A percentile compares a stretch with the other conserved stretches of the same genome.
Evolutionary conservation across 2,888 invertebrate species (phyloP).

Genomic region (Trichogramma dendrolimi): DNA sequence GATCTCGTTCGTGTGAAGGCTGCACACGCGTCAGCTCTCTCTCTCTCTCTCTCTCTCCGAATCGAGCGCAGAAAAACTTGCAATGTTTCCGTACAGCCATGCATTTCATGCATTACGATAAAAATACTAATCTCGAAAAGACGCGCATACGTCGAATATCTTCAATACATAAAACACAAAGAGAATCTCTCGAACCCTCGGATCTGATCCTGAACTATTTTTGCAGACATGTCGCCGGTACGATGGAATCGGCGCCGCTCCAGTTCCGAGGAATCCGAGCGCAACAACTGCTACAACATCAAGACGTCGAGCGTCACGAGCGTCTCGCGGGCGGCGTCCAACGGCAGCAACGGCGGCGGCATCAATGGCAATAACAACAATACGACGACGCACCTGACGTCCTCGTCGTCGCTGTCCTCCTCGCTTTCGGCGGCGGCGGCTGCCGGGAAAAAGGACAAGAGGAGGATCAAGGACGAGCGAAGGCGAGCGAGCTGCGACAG

Average conservation of each 20-base stretch:
- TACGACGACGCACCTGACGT: too few relatives aligned
- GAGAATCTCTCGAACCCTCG: too few relatives aligned
- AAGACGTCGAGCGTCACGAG: slow-evolving; percentile 53
- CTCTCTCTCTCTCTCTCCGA: too few relatives aligned
- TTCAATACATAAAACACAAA: too few relatives aligned
- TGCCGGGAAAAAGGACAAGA: slow-evolving; percentile 58
- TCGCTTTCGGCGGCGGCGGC: slow-evolving; percentile 47
- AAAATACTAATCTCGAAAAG: too few relatives aligned
- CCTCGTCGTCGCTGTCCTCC: not conserved
- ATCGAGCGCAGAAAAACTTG: too few relatives aligned
- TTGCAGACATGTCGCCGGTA: slow-evolving; percentile 64
- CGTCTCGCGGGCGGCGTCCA: slow-evolving; percentile 51
- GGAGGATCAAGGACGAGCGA: slow-evolving; percentile 52
- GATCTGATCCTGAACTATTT: slow-evolving; percentile 3
- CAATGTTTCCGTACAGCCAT: too few relatives aligned
- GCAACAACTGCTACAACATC: slow-evolving; percentile 64
- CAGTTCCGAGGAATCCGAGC: slow-evolving; percentile 63
- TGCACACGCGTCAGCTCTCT: too few relatives aligned
- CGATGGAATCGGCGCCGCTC: slow-evolving; percentile 58
- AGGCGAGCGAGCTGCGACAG: slow-evolving; percentile 53
- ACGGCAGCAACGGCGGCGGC: slow-evolving; percentile 28
- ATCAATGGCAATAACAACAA: not conserved
- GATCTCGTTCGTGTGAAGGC: too few relatives aligned
- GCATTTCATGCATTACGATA: too few relatives aligned
- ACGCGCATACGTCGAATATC: too few relatives aligned